These are phyloP conservation scores for Eriosoma lanigerum DNA, from an alignment of 1,140 invertebrate species.

Conservation along the genomic window DNA sequence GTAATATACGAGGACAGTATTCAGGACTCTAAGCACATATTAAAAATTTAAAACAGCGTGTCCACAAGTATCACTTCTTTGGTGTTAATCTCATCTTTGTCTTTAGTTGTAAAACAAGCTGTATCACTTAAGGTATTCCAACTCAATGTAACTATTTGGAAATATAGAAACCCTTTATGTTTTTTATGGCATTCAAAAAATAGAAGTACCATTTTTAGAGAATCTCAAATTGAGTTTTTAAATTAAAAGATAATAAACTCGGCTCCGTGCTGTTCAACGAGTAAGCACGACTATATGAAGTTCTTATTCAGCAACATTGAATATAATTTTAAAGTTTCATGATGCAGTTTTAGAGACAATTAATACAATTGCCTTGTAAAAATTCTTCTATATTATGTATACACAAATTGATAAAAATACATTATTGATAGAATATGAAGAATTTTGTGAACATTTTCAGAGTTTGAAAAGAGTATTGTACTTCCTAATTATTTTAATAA, in stretches of 20 bases:
- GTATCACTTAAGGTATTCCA: neutral
- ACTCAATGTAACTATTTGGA: neutral
- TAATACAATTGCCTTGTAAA: neutral
- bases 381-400: neutral
- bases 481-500: neutral
- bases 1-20: slow-evolving; percentile 53
- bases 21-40: slow-evolving; percentile 53
- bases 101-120: slow-evolving; percentile 52
- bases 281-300: neutral
- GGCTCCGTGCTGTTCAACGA: neutral
- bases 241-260: neutral
- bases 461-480: slow-evolving; percentile 15
- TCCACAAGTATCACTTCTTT: slow-evolving; percentile 53
- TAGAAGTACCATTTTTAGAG: neutral
- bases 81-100: slow-evolving; percentile 53
- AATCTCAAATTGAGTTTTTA: neutral
- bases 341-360: neutral
- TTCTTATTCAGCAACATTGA: neutral
- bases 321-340: neutral
- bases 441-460: neutral
- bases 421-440: slow-evolving; percentile 22
- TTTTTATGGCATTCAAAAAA: neutral
- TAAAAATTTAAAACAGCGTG: slow-evolving; percentile 53
- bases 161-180: neutral
- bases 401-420: neutral